Conservation (phyloP, 1,140 invertebrate species). For the Caenorhabditis remanei region DNA sequence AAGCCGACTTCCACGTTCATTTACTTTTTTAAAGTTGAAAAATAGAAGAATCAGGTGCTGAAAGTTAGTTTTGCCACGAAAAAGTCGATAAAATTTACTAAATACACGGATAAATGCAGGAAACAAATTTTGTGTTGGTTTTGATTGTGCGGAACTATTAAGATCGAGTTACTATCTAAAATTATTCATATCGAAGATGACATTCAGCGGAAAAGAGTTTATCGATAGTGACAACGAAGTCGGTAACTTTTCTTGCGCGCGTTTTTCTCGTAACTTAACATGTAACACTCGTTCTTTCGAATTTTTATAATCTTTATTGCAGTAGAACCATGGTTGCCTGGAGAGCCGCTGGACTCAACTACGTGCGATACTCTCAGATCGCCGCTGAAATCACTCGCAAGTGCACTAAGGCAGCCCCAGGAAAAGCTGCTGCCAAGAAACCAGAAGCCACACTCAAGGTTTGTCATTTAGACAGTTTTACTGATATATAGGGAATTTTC, state of each 20-base stretch:
- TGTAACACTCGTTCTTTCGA: too few species aligned
- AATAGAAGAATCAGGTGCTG: background rate
- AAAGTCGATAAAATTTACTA: too few species aligned
- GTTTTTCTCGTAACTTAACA: too few species aligned
- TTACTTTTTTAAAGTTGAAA: background rate
- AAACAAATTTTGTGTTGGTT: too few species aligned
- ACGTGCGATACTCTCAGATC: constrained; percentile 70
- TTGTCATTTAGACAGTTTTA: background rate
- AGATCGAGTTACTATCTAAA: too few species aligned
- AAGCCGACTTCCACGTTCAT: background rate
- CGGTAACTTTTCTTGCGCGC: too few species aligned
- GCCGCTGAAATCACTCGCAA: constrained; percentile 66
- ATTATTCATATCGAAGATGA: too few species aligned
- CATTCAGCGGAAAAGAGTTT: too few species aligned
- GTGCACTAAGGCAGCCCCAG: constrained; percentile 23
- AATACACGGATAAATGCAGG: too few species aligned
- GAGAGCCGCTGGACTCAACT: constrained; percentile 70
- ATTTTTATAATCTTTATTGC: background rate
- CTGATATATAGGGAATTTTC: background rate
- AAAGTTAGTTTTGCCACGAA: too few species aligned
- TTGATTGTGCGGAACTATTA: too few species aligned
- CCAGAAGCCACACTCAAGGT: constrained; percentile 52
- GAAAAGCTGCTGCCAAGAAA: background rate
- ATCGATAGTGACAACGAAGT: too few species aligned
- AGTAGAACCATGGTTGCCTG: constrained; percentile 63